phyloP scores from a whole-genome alignment of 1,140 invertebrate species.

The Bilobella aurantiaca region DNA sequence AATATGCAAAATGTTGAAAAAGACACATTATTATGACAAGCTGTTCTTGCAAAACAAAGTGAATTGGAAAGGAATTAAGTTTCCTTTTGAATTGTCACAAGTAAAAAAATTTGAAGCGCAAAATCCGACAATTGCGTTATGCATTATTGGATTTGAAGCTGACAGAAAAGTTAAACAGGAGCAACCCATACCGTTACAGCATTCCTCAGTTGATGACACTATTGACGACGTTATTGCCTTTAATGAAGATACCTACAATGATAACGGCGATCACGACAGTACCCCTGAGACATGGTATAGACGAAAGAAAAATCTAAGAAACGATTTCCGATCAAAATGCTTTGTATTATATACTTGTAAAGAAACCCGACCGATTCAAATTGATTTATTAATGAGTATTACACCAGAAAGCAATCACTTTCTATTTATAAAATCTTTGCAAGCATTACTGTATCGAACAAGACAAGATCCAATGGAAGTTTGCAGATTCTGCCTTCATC shows the following conservation, averaged over 20 bases:
- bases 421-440: conserved; percentile 4
- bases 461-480: neutral
- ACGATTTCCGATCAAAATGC: neutral
- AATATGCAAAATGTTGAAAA: neutral
- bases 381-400: neutral
- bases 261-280: too few species aligned
- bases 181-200: neutral
- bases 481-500: conserved; percentile 12
- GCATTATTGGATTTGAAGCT: neutral
- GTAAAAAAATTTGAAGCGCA: conserved; percentile 8
- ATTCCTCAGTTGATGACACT: neutral
- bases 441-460: neutral
- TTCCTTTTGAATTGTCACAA: conserved; percentile 2
- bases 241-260: neutral
- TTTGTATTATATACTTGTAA: neutral
- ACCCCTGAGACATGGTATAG: neutral
- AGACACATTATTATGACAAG: neutral
- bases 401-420: neutral
- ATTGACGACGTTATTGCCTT: neutral
- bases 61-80: conserved; percentile 5
- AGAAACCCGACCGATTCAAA: neutral
- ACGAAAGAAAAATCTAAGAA: too few species aligned
- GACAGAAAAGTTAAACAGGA: neutral
- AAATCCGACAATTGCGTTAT: conserved; percentile 3
- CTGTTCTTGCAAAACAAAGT: neutral